Evolutionary conservation across 2,888 invertebrate species (phyloP).

Genomic region (Drosophila maculinotata): DNA sequence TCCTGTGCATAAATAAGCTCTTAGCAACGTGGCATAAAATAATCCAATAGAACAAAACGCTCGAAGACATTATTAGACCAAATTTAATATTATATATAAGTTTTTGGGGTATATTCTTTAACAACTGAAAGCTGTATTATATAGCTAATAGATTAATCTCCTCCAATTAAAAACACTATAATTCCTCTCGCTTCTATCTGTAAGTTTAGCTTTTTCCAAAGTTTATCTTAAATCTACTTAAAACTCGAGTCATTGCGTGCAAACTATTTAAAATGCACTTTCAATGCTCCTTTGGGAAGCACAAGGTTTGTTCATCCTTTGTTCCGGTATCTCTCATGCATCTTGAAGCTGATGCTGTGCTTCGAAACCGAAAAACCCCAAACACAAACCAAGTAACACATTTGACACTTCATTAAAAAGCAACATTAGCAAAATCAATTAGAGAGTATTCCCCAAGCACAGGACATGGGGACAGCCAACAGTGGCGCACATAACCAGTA

Average conservation of each 20-base stretch:
- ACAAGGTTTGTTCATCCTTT: conserved; percentile 12
- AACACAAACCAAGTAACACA: conserved; percentile 53
- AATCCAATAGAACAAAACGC: too few species aligned
- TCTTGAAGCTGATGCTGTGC: conserved; percentile 18
- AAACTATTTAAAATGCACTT: conserved; percentile 4
- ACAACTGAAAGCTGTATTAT: too few species aligned
- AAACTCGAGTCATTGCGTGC: neutral
- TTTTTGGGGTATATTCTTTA: too few species aligned
- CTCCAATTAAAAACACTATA: too few species aligned
- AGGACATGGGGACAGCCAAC: too few species aligned
- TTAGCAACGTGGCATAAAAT: neutral
- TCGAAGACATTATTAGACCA: too few species aligned
- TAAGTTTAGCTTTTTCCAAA: too few species aligned
- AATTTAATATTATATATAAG: too few species aligned
- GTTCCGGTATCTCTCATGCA: conserved; percentile 31
- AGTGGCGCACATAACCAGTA: conserved; percentile 41
- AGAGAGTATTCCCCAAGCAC: conserved; percentile 70
- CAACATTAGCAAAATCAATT: conserved; percentile 80
- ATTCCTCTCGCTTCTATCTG: too few species aligned
- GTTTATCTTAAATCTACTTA: too few species aligned
- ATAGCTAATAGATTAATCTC: too few species aligned
- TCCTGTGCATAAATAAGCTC: neutral
- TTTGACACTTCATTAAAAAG: conserved; percentile 79
- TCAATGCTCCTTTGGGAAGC: conserved; percentile 7
- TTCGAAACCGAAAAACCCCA: neutral